Evolutionary conservation across 2,113 vertebrate species (phyloP), one percentile per base, ranked within the genome.

Genomic region (Nyctibius bracteatus): DNA sequence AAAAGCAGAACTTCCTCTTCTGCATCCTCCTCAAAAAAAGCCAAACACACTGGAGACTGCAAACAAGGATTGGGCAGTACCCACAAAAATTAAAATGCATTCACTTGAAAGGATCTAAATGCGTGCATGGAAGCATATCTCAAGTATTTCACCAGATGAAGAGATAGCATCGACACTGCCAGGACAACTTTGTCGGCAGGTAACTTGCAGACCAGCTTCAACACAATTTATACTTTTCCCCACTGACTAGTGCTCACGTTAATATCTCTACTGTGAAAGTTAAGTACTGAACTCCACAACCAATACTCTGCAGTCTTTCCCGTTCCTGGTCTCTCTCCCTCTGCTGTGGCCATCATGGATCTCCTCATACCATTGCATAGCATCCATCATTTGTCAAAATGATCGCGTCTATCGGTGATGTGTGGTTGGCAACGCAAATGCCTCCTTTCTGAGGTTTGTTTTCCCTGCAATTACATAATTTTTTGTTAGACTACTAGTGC

Each of bases 391-490:
- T 99, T 23, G 99, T 98, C 98, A 99, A 96, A 90, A 99, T 99
- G 75, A 99, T 98, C 2, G 99, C 97, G 47, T 99, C 99, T 49
- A 99, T 99, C 0, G 99, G 99, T 12, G 99, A 99, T 1, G 99
- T 99, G 92, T 99, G 99, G 93, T 99, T 99, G 62, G 99, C 99
- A 9, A 99, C 99, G 82, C 99, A 99, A 82, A 99, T 99, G 28
- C 99, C 99, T 94, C 99, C 99, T 89, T 99, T 99, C 97, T 98
- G 98, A 23, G 99, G 99, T 57, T 95, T 97, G 96, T 99, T 99
- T 92, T 99, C 98, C 97, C 99, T 99, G 98, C 20, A 95, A 97
- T 81, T 14, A 96, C 65, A 96, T 9, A 28, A 18, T 33, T 74
- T 75, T 51, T 57, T 41, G 77, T 95, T 84, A 96, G 86, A 49